Evolutionary conservation across 2,888 invertebrate species (phyloP), one percentile per base, ranked within the genome.

Genomic region (Lithophane socia): DNA sequence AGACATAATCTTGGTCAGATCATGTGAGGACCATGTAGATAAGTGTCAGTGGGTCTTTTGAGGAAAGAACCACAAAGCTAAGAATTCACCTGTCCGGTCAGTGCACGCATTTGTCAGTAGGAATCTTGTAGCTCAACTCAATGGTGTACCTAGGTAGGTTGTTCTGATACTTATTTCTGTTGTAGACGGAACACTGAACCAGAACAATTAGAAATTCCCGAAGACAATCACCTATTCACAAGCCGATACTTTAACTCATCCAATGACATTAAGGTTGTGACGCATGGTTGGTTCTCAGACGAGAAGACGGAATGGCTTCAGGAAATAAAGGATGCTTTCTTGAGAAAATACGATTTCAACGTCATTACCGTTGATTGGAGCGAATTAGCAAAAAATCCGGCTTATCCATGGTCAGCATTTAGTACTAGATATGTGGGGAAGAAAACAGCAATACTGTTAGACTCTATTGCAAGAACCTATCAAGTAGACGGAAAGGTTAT

Each of bases 261-360:
- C 1, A 96, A 97, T 82, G 89, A 93, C 4, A 92, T 97, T 1
- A 97, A 96, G 91, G 94, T 97, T 21, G 77, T 97, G 21, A 97
- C 97, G 5, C 97, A 97, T 84, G 97, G 97, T 0, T 97, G 97
- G 97, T 89, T 95, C 71, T 95, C 97, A 0, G 91, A 91, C 69
- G 95, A 95, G 70, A 89, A 91, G 37, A 89, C 91, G 0, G 88
- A 92, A 18, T 96, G 96, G 92, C 87, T 97, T 61, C 92, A 95
- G 61, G 82, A 88, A 47, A 95, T 97, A 12, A 97, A 96, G 88
- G 88, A 96, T 68, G 91, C 93, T 1, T 94, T 96, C 82, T 86
- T 97, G 65, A 85, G 90, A 54, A 91, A 89, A 71, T 90, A 91
- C 18, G 97, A 97, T 85, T 91, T 93, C 12, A 97, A 97, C 85